Evolutionary conservation across 2,797 vertebrate genomes (phyloP).

Genomic region (Champsocephalus gunnari): DNA sequence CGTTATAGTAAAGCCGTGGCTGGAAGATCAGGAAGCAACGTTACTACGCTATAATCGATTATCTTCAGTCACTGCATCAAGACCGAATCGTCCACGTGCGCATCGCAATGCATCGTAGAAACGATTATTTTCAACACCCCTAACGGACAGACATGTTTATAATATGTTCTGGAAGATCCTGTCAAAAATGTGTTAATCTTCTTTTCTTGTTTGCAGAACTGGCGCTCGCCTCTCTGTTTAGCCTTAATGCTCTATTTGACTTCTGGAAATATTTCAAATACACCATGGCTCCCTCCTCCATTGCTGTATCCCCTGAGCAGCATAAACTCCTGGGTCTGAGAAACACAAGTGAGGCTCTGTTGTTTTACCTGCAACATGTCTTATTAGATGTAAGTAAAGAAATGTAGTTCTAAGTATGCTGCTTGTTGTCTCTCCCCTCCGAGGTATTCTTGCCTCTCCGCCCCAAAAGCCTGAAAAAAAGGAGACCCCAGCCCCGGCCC

Average conservation of each 20-base stretch:
- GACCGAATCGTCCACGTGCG: too few relatives aligned
- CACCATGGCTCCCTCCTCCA: conserved; percentile 89
- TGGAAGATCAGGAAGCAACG: too few relatives aligned
- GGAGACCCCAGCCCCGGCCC: conserved; percentile 82
- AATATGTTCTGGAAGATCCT: background rate
- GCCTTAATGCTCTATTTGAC: conserved; percentile 94
- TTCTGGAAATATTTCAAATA: conserved; percentile 98
- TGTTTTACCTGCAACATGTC: background rate
- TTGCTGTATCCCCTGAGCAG: conserved; percentile 88
- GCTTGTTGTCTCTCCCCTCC: background rate
- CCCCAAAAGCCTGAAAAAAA: conserved; percentile 85
- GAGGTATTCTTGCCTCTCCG: conserved; percentile 88
- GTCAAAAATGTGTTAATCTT: background rate
- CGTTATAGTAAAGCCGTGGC: too few relatives aligned
- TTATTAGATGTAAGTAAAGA: background rate
- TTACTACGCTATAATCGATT: too few relatives aligned
- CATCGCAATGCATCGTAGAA: too few relatives aligned
- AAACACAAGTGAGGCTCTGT: conserved; percentile 77
- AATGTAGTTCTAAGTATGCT: background rate
- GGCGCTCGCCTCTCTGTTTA: conserved; percentile 90
- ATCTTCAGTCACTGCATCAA: too few relatives aligned
- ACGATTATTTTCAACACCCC: too few relatives aligned
- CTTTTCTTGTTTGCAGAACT: conserved; percentile 83
- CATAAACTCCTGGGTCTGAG: conserved; percentile 89
- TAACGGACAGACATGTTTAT: background rate